Evolutionary conservation across 2,888 invertebrate species (phyloP), one percentile per base, ranked within the genome.

Genomic region (Agrypnus murinus): DNA sequence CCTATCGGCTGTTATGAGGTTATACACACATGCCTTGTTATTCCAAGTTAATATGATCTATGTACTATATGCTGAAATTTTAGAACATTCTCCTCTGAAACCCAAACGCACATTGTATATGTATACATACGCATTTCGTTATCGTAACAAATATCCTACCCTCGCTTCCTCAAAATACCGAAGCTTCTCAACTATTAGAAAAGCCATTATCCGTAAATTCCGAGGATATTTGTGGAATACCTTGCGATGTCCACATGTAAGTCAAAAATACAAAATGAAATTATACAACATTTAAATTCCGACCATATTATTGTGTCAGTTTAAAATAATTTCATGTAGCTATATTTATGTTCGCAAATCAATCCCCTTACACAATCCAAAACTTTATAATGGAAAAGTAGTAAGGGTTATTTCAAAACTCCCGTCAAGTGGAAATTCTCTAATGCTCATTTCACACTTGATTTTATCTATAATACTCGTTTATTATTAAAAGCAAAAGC

Each of bases 211-310:
- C 36, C 17, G 36, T 1, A 55, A 55, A 15, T 36, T 31, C 14
- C 32, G 14, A 0, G 55, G n/a, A 55, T 55, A 19, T 55, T 19
- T 55, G 36, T 19, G 36, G 36, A 34, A 53, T 53, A 53, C 53
- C 53, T 53, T 15, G 34, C 34, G 15, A 17, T 19, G 55, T 17
- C 55, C 55, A 17, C 36, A 36, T 17, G 9, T 55, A 17, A 34
- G 14, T 36, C 36, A 38, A 55, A 55, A 55, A 55, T 19, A 17
- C 10, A 17, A 32, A 32, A 14, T 31, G 19, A 48, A 48, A 48
- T 48, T 25, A 48, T 7, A 55, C 36, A 14, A 32, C 53, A n/a
- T 55, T 15, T 34, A 32, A 55, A 55, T 55, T 55, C 12, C 40
- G 15, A 8, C 12, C 31, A n/a, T 32, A 14, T 32, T 14, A 53